Percentiles rank a stretch among this genome's conserved stretches.
phyloP scores from a whole-genome alignment of 2,888 invertebrate genomes.

The Cephus runcator region DNA sequence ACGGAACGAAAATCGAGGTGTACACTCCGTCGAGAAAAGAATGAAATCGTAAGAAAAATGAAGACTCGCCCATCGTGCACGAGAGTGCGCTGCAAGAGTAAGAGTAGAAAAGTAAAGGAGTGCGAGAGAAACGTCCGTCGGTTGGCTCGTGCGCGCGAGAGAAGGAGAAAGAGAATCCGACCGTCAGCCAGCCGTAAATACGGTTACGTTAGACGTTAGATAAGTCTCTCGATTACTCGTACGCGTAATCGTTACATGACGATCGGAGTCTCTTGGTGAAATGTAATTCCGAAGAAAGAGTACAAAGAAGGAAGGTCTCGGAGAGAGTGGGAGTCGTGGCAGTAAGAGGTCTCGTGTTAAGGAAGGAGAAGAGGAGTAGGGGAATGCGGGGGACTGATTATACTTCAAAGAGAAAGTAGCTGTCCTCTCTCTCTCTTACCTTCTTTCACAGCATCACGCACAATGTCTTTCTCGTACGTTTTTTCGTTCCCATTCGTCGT shows the following conservation, averaged over 20 bases:
- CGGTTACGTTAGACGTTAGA: conserved; percentile 13
- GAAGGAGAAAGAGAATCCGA: conserved; percentile 7
- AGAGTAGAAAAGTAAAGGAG: conserved; percentile 8
- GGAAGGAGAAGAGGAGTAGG: conserved; percentile 9
- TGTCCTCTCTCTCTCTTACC: conserved; percentile 10
- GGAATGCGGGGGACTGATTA: background rate
- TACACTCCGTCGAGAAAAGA: background rate
- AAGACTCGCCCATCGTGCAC: background rate
- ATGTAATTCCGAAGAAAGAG: conserved; percentile 35
- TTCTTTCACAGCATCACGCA: conserved; percentile 14
- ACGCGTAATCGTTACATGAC: conserved; percentile 33
- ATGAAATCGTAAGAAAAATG: background rate
- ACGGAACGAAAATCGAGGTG: background rate
- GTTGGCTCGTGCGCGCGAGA: background rate
- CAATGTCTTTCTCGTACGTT: background rate
- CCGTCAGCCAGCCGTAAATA: conserved; percentile 5
- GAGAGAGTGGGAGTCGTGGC: conserved; percentile 20
- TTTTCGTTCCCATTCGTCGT: conserved; percentile 5
- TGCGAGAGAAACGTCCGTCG: background rate
- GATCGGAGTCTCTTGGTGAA: conserved; percentile 29
- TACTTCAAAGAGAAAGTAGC: conserved; percentile 2
- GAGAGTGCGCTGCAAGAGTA: conserved; percentile 10
- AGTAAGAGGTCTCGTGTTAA: conserved; percentile 2
- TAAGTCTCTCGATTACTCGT: conserved; percentile 12
- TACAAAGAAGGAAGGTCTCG: conserved; percentile 20